Conservation (phyloP, 1,140 invertebrate species). For the Macrobrachium nipponense region DNA sequence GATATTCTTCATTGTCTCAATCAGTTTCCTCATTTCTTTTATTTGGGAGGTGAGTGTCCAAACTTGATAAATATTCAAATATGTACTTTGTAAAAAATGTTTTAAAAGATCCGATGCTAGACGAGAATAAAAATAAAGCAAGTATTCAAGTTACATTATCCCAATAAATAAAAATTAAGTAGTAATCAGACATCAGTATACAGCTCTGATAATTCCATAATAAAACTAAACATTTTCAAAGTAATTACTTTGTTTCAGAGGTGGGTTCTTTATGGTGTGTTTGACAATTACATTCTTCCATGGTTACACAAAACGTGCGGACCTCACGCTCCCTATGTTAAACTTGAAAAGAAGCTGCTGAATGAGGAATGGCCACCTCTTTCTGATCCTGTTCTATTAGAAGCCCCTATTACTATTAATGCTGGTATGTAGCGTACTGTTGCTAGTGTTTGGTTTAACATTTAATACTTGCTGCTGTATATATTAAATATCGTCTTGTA, state of each 20-base stretch:
- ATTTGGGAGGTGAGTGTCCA: constrained; percentile 63
- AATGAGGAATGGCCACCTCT: not conserved
- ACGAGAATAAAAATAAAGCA: not conserved
- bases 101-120: not conserved
- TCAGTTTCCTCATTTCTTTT: constrained; percentile 51
- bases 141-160: not conserved
- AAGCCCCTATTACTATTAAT: too few relatives aligned
- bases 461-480: too few relatives aligned
- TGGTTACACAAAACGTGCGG: not conserved
- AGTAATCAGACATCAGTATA: too few relatives aligned
- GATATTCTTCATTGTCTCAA: constrained; percentile 37
- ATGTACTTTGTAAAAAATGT: too few relatives aligned
- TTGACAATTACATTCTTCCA: not conserved
- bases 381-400: not conserved
- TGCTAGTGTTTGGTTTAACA: too few relatives aligned
- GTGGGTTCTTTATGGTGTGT: not conserved
- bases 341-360: not conserved
- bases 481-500: too few relatives aligned
- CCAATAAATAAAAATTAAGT: too few relatives aligned
- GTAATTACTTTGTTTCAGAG: not conserved
- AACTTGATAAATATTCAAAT: not conserved
- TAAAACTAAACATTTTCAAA: too few relatives aligned
- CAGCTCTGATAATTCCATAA: too few relatives aligned
- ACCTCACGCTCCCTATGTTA: not conserved
- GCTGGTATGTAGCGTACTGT: too few relatives aligned